Percentiles rank a stretch among this genome's conserved stretches.
These are phyloP conservation scores for Typhlichthys subterraneus DNA, from an alignment of 2,797 vertebrate species.

Conservation along the genomic window DNA sequence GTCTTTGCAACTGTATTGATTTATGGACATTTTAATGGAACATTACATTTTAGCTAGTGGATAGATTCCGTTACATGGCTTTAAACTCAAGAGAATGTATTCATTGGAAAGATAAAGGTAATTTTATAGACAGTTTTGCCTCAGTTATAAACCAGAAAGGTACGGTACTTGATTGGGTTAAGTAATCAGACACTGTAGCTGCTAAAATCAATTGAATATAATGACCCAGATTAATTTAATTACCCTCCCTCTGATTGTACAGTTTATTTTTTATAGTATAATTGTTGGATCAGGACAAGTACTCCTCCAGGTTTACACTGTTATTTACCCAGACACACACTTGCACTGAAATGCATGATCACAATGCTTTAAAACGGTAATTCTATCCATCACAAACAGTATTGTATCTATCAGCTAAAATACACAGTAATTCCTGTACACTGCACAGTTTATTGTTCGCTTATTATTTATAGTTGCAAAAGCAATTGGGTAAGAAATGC, in stretches of 20 bases:
- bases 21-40: slow-evolving; percentile 7
- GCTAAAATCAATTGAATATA: slow-evolving; percentile 30
- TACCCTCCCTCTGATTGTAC: slow-evolving; percentile 35
- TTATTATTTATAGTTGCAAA: no score
- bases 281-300: slow-evolving; percentile 13
- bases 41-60: background rate
- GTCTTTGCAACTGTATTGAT: background rate
- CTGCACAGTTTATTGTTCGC: no score
- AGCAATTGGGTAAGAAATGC: no score
- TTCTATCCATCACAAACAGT: no score
- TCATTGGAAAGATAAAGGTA: no score
- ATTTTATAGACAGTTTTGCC: background rate
- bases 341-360: no score
- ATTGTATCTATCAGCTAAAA: no score
- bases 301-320: slow-evolving; percentile 2
- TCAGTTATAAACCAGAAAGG: slow-evolving; percentile 7
- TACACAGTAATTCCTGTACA: no score
- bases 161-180: slow-evolving; percentile 11
- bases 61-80: background rate
- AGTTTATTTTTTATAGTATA: slow-evolving; percentile 27
- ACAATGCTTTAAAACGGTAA: no score
- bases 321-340: no score
- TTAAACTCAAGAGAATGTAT: background rate
- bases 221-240: slow-evolving; percentile 30
- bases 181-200: slow-evolving; percentile 29